Evolutionary conservation across 2,888 invertebrate genomes (phyloP), one percentile per base, ranked within the genome.

Genomic region (Napeogenes inachia): DNA sequence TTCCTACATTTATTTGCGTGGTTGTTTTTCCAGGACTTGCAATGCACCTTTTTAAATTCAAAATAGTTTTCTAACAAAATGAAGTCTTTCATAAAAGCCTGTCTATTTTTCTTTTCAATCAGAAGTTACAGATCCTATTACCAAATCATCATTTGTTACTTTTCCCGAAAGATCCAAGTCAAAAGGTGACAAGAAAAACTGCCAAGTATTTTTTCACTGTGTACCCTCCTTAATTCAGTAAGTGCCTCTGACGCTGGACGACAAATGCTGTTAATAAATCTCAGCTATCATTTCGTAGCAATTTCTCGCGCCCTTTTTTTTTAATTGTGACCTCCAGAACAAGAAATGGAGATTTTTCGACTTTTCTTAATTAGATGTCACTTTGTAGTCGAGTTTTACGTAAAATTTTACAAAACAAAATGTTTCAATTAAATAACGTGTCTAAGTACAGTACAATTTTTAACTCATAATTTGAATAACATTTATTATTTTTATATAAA

Each of bases 251-350:
- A 67, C 69, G 61, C 61, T 57, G 65, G 61, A 61, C 63, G 71
- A 73, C 71, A 69, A 73, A 73, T 71, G 65, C 54, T 58, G 60
- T 66, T 65, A 69, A 75, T 75, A 75, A 75, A 75, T 75, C 75
- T 68, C 62, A 63, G 61, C 62, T 68, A 70, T 73, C 70, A 68
- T 69, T 73, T 63, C 65, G 70, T 64, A 65, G 68, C 61, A 63
- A 62, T 67, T 66, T 70, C 65, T 66, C 63, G 61, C 61, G 64
- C 66, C 64, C 66, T 64, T 68, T 71, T 68, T n/a, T 57, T 59
- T 63, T 67, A 68, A 69, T 67, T 67, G 61, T 63, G 67, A 65
- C 63, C 63, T 64, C 59, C 65, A 64, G 47, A 55, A 64, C 55
- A 66, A 68, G 56, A 62, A 60, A 61, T 62, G 65, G 55, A 57